These are phyloP conservation scores for Phrynocephalus guinanensis DNA, from an alignment of 2,797 vertebrate species.

Conservation along the genomic window DNA sequence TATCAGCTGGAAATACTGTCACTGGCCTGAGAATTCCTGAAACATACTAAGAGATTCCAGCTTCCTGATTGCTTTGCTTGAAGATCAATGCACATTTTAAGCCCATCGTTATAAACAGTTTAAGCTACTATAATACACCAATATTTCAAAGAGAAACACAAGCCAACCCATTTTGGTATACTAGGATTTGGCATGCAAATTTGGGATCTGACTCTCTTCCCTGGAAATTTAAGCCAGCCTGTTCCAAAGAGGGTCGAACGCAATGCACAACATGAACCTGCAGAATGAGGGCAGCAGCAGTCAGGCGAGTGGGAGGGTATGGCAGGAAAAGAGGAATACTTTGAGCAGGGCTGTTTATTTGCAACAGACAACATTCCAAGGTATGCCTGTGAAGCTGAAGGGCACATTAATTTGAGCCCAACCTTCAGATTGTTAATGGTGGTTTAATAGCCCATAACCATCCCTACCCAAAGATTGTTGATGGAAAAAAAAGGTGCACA, in stretches of 20 bases:
- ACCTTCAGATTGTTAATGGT: slow-evolving; percentile 37
- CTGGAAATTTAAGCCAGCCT: slow-evolving; percentile 4
- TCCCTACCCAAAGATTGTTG: slow-evolving; percentile 23
- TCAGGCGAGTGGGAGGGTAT: background rate
- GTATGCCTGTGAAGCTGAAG: slow-evolving; percentile 10
- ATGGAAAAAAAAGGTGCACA: background rate
- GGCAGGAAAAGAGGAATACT: background rate
- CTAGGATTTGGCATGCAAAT: background rate
- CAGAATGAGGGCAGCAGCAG: background rate
- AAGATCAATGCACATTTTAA: background rate
- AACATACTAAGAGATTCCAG: background rate
- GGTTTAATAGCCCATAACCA: slow-evolving; percentile 39
- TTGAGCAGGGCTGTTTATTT: background rate
- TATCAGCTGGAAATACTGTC: slow-evolving; percentile 48
- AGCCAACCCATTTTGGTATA: slow-evolving; percentile 15
- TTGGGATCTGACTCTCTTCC: background rate
- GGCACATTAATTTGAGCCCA: slow-evolving; percentile 19
- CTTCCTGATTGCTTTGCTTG: slow-evolving; percentile 27
- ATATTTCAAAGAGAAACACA: slow-evolving; percentile 4
- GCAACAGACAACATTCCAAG: slow-evolving; percentile 57
- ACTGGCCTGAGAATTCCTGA: slow-evolving; percentile 38
- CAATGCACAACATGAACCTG: slow-evolving; percentile 14
- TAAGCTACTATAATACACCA: background rate
- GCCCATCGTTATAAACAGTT: background rate
- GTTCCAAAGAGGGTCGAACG: background rate